Percentiles rank a stretch among this genome's conserved stretches.
Conservation (phyloP, 1,140 invertebrate species). For the Drosophila grimshawi region DNA sequence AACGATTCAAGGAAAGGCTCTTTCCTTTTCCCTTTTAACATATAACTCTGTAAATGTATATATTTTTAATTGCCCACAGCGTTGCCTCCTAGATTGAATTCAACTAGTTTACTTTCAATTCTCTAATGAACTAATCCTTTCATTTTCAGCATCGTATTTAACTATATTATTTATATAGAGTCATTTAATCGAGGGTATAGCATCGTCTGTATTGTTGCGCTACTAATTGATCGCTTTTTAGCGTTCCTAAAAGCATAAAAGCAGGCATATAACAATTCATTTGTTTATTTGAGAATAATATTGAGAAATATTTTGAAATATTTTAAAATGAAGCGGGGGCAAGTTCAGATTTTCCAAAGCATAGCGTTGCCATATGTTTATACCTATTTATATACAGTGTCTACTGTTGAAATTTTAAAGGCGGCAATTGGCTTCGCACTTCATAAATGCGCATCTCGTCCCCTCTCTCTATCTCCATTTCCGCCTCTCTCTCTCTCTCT, state of each 20-base stretch:
- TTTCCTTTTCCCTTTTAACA: no score
- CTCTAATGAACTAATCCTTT: no score
- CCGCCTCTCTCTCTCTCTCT: not conserved
- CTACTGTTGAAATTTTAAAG: slow-evolving; percentile 50
- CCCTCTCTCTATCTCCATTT: not conserved
- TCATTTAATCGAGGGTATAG: not conserved
- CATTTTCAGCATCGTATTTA: no score
- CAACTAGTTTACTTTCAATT: not conserved
- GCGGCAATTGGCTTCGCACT: slow-evolving; percentile 74
- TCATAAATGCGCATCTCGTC: slow-evolving; percentile 53
- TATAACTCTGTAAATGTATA: no score
- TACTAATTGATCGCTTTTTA: not conserved
- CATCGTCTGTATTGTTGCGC: not conserved
- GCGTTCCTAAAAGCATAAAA: slow-evolving; percentile 51
- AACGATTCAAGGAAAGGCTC: no score
- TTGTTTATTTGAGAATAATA: slow-evolving; percentile 65
- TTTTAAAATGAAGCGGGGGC: slow-evolving; percentile 10
- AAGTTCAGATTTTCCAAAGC: slow-evolving; percentile 58
- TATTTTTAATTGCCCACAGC: not conserved
- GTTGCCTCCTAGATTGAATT: not conserved
- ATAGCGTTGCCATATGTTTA: slow-evolving; percentile 25
- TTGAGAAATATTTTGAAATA: slow-evolving; percentile 52
- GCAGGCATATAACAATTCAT: slow-evolving; percentile 27
- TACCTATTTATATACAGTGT: slow-evolving; percentile 50
- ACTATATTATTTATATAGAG: no score